Evolutionary conservation across 37 sponge, comb jelly and placozoan species (phyloP).

Genomic region (Bolinopsis microptera): DNA sequence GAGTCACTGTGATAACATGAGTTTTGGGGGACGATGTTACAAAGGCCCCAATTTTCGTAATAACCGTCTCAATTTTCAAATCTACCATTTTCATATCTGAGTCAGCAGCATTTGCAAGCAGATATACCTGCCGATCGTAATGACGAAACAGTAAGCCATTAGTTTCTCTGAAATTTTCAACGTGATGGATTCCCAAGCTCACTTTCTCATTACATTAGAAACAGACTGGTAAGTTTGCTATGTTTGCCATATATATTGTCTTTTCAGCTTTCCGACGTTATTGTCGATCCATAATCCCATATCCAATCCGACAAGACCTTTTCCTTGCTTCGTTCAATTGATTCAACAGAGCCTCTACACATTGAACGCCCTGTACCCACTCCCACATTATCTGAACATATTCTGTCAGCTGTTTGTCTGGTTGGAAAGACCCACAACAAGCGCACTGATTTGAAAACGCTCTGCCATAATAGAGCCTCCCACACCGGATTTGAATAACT

Average conservation of each 20-base stretch:
- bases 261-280: too few species aligned
- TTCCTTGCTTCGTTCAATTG: too few species aligned
- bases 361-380: too few species aligned
- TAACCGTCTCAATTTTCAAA: too few species aligned
- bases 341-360: too few species aligned
- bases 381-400: too few species aligned
- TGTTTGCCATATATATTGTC: too few species aligned
- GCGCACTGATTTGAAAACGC: slow-evolving; percentile 84
- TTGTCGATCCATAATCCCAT: too few species aligned
- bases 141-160: slow-evolving; percentile 86
- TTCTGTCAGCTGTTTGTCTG: slow-evolving; percentile 81
- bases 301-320: not conserved
- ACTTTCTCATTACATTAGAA: slow-evolving; percentile 88
- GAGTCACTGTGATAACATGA: too few species aligned
- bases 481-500: slow-evolving; percentile 67
- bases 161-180: slow-evolving; percentile 81
- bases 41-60: too few species aligned
- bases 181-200: slow-evolving; percentile 54
- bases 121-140: slow-evolving; percentile 81
- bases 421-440: slow-evolving; percentile 77
- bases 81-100: slow-evolving; percentile 76
- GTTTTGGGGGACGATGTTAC: too few species aligned
- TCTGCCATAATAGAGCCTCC: slow-evolving; percentile 74
- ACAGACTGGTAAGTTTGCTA: slow-evolving; percentile 76
- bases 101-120: slow-evolving; percentile 87